Evolutionary conservation across 2,888 invertebrate species (phyloP).

Genomic region (Agriopis marginaria): DNA sequence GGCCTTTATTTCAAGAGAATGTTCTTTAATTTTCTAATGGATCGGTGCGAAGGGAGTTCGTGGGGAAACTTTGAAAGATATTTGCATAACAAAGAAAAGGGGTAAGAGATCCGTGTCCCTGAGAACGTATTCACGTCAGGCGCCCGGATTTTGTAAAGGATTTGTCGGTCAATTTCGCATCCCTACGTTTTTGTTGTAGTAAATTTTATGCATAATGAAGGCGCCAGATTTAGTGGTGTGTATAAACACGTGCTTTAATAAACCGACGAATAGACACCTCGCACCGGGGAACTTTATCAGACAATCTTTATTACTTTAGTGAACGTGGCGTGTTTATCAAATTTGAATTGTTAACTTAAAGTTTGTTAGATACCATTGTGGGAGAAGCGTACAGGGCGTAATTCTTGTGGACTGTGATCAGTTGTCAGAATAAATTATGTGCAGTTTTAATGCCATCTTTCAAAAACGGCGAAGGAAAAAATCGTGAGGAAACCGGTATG

Average conservation of each 20-base stretch:
- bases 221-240: slow-evolving; percentile 50
- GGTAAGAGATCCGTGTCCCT: slow-evolving; percentile 71
- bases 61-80: slow-evolving; percentile 76
- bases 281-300: slow-evolving; percentile 51
- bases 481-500: too few species aligned
- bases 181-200: slow-evolving; percentile 66
- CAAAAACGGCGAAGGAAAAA: too few species aligned
- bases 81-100: slow-evolving; percentile 81
- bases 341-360: slow-evolving; percentile 33
- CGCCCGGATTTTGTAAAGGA: slow-evolving; percentile 71
- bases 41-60: slow-evolving; percentile 73
- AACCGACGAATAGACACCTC: slow-evolving; percentile 49
- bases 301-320: slow-evolving; percentile 50
- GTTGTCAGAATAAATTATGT: too few species aligned
- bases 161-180: slow-evolving; percentile 76
- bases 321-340: slow-evolving; percentile 52
- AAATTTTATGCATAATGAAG: slow-evolving; percentile 65
- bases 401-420: not conserved
- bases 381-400: not conserved
- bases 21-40: slow-evolving; percentile 83
- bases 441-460: too few species aligned
- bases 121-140: slow-evolving; percentile 75
- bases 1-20: slow-evolving; percentile 69
- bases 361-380: not conserved
- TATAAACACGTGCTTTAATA: slow-evolving; percentile 60